Evolutionary conservation across 2,888 invertebrate genomes (phyloP), one percentile per base, ranked within the genome.

Genomic region (Torymus tubicola): DNA sequence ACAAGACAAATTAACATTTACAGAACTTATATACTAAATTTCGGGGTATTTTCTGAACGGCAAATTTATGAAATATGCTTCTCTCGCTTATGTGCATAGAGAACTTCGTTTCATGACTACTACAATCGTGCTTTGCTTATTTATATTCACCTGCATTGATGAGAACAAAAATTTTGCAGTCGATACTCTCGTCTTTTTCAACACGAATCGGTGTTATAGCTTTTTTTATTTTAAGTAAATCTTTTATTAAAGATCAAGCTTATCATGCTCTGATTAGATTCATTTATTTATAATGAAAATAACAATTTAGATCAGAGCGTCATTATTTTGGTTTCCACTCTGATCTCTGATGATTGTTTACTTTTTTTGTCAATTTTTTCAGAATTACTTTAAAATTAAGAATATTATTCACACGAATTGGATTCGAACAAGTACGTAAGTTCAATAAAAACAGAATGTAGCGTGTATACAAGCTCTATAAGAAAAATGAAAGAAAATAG

Each of bases 71-170:
- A 63, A 72, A 69, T 50, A 65, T 16, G 74, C 78, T 78, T 81
- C 55, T 75, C 60, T 82, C 55, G 79, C 78, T 81, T 78, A 13
- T 68, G 42, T 55, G 68, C 72, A 68, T 81, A 67, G 55, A 72
- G 21, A 64, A 72, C 42, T 61, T 58, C 58, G 8, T 60, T 21
- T 79, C 63, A 69, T 76, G 31, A 61, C 57, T 67, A 71, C n/a
- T n/a, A 73, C 68, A 68, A 68, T 12, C 68, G 58, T 67, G 81
- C 81, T 81, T 81, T 63, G 81, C 81, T 81, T 81, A 68, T 53
- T 72, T 77, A 42, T 53, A 67, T 18, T 67, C 71, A 67, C 58
- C 55, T 61, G 55, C 75, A 18, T 70, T n/a, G 18, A 64, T n/a
- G 50, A 55, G 31, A 75, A 53, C 18, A 18, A 18, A 75, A 65